Evolutionary conservation across 1,140 invertebrate genomes (phyloP), one percentile per base, ranked within the genome.

Genomic region (Brachionus rubens): DNA sequence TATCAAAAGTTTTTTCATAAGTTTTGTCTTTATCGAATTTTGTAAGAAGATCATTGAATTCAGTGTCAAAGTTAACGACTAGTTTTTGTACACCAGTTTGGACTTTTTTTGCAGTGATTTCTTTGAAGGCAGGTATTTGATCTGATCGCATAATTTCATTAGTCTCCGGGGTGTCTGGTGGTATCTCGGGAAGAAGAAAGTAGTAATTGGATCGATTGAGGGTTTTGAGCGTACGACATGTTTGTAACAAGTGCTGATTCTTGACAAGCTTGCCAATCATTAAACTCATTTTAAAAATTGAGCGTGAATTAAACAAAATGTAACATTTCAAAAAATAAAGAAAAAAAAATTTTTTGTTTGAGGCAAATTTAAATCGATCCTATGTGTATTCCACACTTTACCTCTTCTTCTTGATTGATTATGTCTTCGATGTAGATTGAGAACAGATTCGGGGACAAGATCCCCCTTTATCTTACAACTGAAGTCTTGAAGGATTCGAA

Each of bases 31-130:
- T 86, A 82, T 82, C 82, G 80, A 79, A 87, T 80, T 77, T 84
- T 82, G 48, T 89, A 84, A 82, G 90, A 88, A 75, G 91, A 82
- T 46, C 87, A 85, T 80, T 88, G 87, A 0, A 86, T 10, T 87
- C 87, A 79, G 89, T 89, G 86, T 96, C 92, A 83, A 91, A 91
- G 67, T 91, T 89, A n/a, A 92, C 84, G 1, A 91, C 87, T 78
- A 92, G 88, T 81, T 91, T 92, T 47, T 90, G 91, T 77, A 94
- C 89, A 30, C 91, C 90, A 12, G 89, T 89, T 47, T 91, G 87
- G 82, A 91, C 92, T 83, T 90, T 90, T 83, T 92, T 90, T 67
- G 91, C 89, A n/a, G 89, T 90, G 33, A 94, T 86, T 78, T 88
- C 87, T 80, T 88, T 90, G 81, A 93, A 94, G 80, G 91, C 88